Conservation (phyloP, 2,888 invertebrate species). For the Agrotis segetum region DNA sequence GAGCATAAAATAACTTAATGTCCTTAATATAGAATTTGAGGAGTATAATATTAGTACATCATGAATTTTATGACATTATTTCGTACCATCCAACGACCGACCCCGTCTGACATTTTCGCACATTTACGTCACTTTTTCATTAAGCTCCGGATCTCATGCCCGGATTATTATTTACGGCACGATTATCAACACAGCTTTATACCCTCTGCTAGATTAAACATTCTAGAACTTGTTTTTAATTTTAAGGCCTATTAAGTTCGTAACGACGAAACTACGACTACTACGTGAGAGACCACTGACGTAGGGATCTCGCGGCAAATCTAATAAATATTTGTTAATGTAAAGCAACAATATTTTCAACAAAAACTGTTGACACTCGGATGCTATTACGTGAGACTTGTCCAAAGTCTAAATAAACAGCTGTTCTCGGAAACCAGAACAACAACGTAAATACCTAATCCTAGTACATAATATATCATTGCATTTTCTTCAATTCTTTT, state of each 20-base stretch:
- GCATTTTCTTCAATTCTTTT: neutral
- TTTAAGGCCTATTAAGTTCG: neutral
- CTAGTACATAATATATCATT: neutral
- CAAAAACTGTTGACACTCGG: neutral
- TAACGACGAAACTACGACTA: neutral
- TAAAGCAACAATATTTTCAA: conserved; percentile 12
- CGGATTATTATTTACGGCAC: conserved; percentile 14
- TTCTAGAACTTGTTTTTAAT: neutral
- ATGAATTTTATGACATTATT: conserved; percentile 44
- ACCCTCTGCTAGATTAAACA: conserved; percentile 1
- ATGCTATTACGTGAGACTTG: neutral
- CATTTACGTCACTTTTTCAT: conserved; percentile 23
- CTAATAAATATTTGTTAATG: conserved; percentile 13
- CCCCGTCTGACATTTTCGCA: conserved; percentile 20
- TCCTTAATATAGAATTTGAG: conserved; percentile 2
- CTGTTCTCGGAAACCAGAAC: neutral
- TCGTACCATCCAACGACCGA: neutral
- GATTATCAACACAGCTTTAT: conserved; percentile 1
- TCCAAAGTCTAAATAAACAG: neutral
- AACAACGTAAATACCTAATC: neutral
- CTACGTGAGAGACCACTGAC: neutral
- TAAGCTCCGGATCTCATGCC: conserved; percentile 1
- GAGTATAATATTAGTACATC: conserved; percentile 17
- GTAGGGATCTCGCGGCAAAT: neutral
- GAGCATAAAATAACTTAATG: neutral